Conservation (phyloP, 35 echinoderm and acorn worm genomes). For the Strongylocentrotus purpuratus region DNA sequence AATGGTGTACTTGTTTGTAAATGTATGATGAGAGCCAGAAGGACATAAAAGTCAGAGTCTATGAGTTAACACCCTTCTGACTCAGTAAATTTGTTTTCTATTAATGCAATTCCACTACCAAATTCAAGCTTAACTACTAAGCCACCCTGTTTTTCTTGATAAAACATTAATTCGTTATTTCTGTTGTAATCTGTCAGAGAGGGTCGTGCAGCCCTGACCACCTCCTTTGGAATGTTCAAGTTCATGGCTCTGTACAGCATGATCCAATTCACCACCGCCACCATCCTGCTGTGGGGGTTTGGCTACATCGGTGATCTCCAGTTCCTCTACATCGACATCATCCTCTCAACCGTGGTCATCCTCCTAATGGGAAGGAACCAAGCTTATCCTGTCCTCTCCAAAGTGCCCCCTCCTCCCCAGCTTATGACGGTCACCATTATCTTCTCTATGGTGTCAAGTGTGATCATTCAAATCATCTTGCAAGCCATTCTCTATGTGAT, state of each 20-base stretch:
- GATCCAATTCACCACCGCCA: constrained; percentile 86
- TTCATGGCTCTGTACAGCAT: constrained; percentile 91
- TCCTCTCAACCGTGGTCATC: constrained; percentile 74
- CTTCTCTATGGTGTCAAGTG: constrained; percentile 67
- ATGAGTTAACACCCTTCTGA: too few species aligned
- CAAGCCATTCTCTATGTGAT: constrained; percentile 66
- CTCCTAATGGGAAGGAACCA: constrained; percentile 79
- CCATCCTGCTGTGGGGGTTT: constrained; percentile 45
- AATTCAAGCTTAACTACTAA: too few species aligned
- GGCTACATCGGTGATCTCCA: constrained; percentile 73
- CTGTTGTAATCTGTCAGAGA: constrained; percentile 49
- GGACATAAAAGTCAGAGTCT: too few species aligned
- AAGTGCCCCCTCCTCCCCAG: constrained; percentile 71
- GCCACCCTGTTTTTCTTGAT: too few species aligned
- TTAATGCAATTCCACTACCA: too few species aligned
- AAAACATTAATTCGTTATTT: background rate
- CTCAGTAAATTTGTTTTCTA: too few species aligned
- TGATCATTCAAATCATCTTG: constrained; percentile 55
- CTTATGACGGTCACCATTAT: constrained; percentile 72
- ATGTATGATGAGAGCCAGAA: too few species aligned
- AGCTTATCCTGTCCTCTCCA: constrained; percentile 66
- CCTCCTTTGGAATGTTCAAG: constrained; percentile 91
- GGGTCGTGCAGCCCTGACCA: constrained; percentile 75
- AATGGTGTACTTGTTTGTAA: too few species aligned
- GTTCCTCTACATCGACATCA: constrained; percentile 97